Evolutionary conservation across 2,888 invertebrate species (phyloP).

Genomic region (Pelosia muscerda): DNA sequence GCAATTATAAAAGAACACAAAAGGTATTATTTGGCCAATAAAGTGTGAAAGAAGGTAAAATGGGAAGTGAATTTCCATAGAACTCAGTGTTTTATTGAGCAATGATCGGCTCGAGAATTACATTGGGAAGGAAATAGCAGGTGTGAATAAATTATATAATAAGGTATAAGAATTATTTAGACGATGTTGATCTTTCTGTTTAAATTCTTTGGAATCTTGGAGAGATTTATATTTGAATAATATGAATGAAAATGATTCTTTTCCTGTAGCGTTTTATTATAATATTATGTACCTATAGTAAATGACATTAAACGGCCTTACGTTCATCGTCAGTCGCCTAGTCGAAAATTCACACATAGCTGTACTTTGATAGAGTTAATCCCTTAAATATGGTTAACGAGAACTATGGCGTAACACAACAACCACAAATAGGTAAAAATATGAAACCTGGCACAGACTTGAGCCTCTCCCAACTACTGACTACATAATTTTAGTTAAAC

Average conservation of each 20-base stretch:
- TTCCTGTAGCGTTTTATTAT: not conserved
- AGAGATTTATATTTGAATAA: not conserved
- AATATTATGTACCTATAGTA: no score
- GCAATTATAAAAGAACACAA: slow-evolving; percentile 63
- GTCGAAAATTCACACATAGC: not conserved
- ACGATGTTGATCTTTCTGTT: slow-evolving; percentile 37
- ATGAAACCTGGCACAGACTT: not conserved
- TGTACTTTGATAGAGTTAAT: no score
- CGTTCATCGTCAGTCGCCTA: not conserved
- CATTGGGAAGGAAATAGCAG: slow-evolving; percentile 46
- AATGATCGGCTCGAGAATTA: slow-evolving; percentile 58
- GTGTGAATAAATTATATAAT: slow-evolving; percentile 49
- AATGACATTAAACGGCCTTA: not conserved
- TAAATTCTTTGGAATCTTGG: not conserved
- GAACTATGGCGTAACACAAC: no score
- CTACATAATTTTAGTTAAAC: no score
- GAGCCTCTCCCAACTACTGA: no score
- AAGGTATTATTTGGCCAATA: slow-evolving; percentile 65
- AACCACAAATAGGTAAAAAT: no score
- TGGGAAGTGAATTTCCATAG: slow-evolving; percentile 68
- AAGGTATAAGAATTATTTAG: slow-evolving; percentile 47
- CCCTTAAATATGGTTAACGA: no score
- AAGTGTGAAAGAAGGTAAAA: slow-evolving; percentile 60
- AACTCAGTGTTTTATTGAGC: slow-evolving; percentile 72
- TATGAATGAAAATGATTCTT: not conserved